Conservation (phyloP, 2,113 vertebrate genomes). For the Gnathonemus echidnorhynchus region DNA sequence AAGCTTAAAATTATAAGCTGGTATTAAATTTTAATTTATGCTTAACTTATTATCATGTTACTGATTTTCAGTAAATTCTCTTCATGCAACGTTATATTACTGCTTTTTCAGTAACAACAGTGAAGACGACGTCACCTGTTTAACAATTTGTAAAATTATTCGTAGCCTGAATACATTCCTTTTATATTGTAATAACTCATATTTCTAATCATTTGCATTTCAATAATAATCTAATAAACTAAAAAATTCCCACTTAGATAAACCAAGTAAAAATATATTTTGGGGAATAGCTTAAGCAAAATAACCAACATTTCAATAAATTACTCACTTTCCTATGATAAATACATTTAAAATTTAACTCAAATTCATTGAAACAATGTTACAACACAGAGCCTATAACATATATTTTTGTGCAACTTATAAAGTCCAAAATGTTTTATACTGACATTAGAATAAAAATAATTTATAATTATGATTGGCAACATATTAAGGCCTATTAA, state of each 20-base stretch:
- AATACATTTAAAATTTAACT: not conserved
- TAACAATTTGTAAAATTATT: not conserved
- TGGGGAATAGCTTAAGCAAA: not conserved
- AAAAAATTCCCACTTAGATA: not conserved
- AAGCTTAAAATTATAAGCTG: not conserved
- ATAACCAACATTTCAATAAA: not conserved
- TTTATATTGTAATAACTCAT: not conserved
- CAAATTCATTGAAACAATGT: not conserved
- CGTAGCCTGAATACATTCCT: not conserved
- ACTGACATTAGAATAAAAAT: not conserved
- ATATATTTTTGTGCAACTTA: not conserved
- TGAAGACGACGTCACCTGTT: not conserved
- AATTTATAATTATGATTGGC: not conserved
- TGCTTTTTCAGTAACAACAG: not conserved
- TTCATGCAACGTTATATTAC: not conserved
- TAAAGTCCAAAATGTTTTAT: not conserved
- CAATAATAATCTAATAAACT: not conserved
- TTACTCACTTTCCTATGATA: conserved; percentile 26
- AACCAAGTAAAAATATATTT: not conserved
- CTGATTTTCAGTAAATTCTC: not conserved
- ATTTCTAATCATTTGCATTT: not conserved
- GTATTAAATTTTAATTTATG: not conserved
- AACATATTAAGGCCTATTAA: conserved; percentile 29
- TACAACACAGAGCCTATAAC: not conserved
- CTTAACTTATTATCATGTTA: not conserved